Conservation (phyloP, 2,797 vertebrate species). For the Synanceia verrucosa region DNA sequence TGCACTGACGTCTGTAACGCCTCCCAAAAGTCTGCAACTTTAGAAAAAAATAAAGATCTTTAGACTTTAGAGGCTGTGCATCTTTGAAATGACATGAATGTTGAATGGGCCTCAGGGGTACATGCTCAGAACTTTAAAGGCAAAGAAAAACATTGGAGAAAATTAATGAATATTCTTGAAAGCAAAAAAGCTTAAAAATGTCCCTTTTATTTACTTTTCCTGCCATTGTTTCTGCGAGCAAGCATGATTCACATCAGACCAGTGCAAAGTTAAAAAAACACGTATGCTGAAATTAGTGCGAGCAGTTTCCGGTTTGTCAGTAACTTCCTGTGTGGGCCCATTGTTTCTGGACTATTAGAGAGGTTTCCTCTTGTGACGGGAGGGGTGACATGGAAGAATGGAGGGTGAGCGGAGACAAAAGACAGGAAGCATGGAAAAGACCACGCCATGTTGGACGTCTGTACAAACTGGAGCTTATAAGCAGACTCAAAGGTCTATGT, state of each 20-base stretch:
- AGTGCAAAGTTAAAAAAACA: no score
- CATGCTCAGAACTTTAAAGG: conserved; percentile 20
- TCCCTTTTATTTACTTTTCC: conserved; percentile 3
- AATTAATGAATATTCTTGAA: conserved; percentile 4
- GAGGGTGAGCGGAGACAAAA: conserved; percentile 32
- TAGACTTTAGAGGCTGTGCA: conserved; percentile 16
- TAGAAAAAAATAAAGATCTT: neutral
- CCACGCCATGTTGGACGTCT: conserved; percentile 22
- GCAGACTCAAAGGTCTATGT: neutral
- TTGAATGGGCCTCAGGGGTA: conserved; percentile 42
- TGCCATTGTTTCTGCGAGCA: conserved; percentile 25
- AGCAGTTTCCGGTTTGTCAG: conserved; percentile 51
- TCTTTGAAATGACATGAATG: conserved; percentile 61
- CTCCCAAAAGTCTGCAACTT: conserved; percentile 21
- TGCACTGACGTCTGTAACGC: neutral
- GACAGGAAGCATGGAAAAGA: conserved; percentile 49
- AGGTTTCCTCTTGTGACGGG: neutral
- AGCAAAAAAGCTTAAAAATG: neutral
- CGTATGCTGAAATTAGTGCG: neutral
- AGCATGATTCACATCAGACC: no score
- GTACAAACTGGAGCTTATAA: neutral
- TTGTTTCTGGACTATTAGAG: conserved; percentile 22
- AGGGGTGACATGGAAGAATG: conserved; percentile 5
- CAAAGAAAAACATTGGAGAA: neutral
- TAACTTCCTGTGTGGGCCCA: conserved; percentile 26